Evolutionary conservation across 2,888 invertebrate genomes (phyloP), one percentile per base, ranked within the genome.

Genomic region (Cataglyphis albicans): DNA sequence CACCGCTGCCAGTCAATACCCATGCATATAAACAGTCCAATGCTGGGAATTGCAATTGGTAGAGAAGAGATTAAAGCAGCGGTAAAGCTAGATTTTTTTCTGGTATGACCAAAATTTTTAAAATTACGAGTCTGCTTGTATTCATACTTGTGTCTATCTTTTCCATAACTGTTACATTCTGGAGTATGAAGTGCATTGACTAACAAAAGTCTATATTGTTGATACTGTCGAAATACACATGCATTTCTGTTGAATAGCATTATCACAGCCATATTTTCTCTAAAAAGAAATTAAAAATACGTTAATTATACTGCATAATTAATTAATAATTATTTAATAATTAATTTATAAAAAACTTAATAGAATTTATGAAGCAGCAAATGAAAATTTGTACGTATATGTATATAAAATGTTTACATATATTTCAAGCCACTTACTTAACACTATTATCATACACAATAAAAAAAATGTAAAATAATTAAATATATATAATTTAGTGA

Each of bases 51-150:
- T 2, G 21, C 0, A 38, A 38, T 0, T 12, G 78, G 72, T 0
- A 70, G 0, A 52, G 0, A 0, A 10, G 0, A 2, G 0, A 0
- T 0, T 0, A 70, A 0, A 52, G 0, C 0, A 10, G 0, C 1
- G 1, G 0, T 0, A 29, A 29, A 12, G 10, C 3, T 25, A n/a
- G 0, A 10, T 15, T 35, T 44, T 25, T 1, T 59, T 35, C 0
- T 44, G 7, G 78, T 80, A 35, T 80, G 78, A 35, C 78, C 78
- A 12, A 80, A 80, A 59, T 80, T 59, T 73, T 6, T 57, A 25
- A 35, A 80, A 48, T 72, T 29, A 48, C 78, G 78, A n/a, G 15
- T 73, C 18, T 80, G 78, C 25, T 41, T 29, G n/a, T 67, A 68
- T 6, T 80, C 59, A 21, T 59, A 73, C 15, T 32, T 68, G 48